Base-by-base conservation (phyloP, 1,140 invertebrate species). In the Drosophila obscura region DNA sequence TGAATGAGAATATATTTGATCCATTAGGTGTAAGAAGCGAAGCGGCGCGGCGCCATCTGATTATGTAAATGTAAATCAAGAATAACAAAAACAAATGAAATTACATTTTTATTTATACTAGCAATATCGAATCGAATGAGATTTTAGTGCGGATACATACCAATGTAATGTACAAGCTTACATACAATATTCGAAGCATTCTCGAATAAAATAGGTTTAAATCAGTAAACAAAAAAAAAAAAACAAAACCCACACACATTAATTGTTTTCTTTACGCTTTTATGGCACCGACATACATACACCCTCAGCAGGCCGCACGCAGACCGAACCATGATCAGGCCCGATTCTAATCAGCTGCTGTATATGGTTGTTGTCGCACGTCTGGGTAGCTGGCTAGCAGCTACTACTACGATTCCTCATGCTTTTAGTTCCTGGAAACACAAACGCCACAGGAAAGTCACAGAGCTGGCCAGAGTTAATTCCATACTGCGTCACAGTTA, bases 121-220 rank as follows among this genome's bases (percentile, higher is more conserved):
- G 64, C 13, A 69, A 69, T 69, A 69, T 46, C 64, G 26, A 68
- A 69, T 53, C 64, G 39, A 68, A 68, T 69, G 66, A 69, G 66
- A 69, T 69, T 69, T 69, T 68, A 69, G 64, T 69, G 57, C 31
- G 35, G 19, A 68, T 68, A 66, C 39, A 39, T 39, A 39, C 35
- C 26, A 48, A 24, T 64, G 48, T 64, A 48, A 24, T 64, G 48
- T 64, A 58, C 31, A 60, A 58, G 15, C 56, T 22, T 16, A 24
- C 59, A 22, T 13, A 16, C 59, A 46, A 46, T 31, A 56, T 69
- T 69, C 66, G 64, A 68, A 57, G 52, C 48, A 68, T 43, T 69
- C 66, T 69, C 66, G 66, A 69, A 69, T 69, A 68, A 69, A 53
- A 43, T 69, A 69, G 66, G 45, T 69, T 69, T 69, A 69, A 69